These are phyloP conservation scores for Pollicipes pollicipes DNA, from an alignment of 1,140 invertebrate species.

Conservation along the genomic window DNA sequence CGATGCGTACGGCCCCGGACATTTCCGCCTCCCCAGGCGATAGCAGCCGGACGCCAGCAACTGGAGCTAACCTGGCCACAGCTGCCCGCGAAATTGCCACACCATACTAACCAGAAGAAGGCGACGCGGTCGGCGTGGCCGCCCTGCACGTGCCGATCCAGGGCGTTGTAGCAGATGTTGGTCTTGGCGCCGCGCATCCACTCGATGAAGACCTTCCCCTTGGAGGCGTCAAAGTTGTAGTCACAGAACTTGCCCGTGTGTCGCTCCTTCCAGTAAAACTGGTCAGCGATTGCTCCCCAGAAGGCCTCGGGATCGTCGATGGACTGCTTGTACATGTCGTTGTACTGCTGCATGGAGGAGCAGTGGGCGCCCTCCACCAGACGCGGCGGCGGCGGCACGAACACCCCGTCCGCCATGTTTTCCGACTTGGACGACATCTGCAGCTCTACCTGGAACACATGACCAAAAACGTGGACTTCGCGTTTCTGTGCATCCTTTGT, in stretches of 20 bases:
- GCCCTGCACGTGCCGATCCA: slow-evolving; percentile 74
- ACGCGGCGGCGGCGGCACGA: slow-evolving; percentile 39
- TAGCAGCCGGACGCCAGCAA: too few species aligned
- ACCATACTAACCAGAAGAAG: slow-evolving; percentile 69
- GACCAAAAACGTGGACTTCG: too few species aligned
- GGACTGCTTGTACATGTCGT: slow-evolving; percentile 62
- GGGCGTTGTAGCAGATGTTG: slow-evolving; percentile 86
- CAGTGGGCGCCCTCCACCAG: slow-evolving; percentile 47
- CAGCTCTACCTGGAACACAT: too few species aligned
- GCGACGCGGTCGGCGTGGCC: slow-evolving; percentile 77
- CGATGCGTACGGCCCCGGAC: too few species aligned
- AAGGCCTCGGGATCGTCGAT: slow-evolving; percentile 69
- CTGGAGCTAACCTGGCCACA: too few species aligned
- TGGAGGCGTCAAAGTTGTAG: slow-evolving; percentile 79
- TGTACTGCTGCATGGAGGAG: slow-evolving; percentile 54
- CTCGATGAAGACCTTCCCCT: slow-evolving; percentile 76
- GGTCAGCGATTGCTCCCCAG: slow-evolving; percentile 69
- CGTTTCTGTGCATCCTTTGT: too few species aligned
- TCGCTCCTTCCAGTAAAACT: slow-evolving; percentile 78
- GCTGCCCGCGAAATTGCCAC: too few species aligned
- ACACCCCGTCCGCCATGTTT: slow-evolving; percentile 29
- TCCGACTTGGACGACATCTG: neutral
- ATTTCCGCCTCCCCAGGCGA: too few species aligned
- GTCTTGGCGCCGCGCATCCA: slow-evolving; percentile 88
- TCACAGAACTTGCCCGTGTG: slow-evolving; percentile 52